Conservation (phyloP, 2,113 vertebrate genomes). For the Pantherophis guttatus region DNA sequence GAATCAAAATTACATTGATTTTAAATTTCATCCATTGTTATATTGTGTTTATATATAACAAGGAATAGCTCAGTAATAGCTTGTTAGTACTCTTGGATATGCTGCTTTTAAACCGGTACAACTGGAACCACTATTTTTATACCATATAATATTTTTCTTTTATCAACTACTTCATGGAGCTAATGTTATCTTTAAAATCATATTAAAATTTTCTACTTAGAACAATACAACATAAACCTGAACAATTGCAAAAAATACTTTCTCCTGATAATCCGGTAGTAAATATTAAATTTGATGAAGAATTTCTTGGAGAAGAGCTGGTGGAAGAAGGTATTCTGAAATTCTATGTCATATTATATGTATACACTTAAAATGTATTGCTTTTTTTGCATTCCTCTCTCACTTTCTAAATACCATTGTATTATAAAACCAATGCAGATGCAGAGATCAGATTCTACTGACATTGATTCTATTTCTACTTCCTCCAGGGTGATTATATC, state of each 20-base stretch:
- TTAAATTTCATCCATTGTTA: neutral
- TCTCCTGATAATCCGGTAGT: conserved; percentile 80
- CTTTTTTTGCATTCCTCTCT: neutral
- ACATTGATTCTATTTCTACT: neutral
- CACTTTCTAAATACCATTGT: neutral
- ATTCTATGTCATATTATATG: neutral
- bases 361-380: neutral
- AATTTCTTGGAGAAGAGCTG: conserved; percentile 82
- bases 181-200: neutral
- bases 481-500: neutral
- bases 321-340: conserved; percentile 77
- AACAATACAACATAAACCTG: conserved; percentile 70
- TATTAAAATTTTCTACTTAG: conserved; percentile 47
- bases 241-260: conserved; percentile 68
- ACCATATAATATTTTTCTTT: neutral
- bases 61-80: neutral
- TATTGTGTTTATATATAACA: neutral
- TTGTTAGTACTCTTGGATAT: neutral
- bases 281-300: conserved; percentile 80
- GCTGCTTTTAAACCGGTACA: neutral
- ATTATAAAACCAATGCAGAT: neutral
- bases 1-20: neutral
- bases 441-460: neutral
- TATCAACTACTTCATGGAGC: neutral
- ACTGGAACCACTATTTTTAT: neutral